Evolutionary conservation across 2,888 invertebrate species (phyloP), one percentile per base, ranked within the genome.

Genomic region (Drosophila melanosoma): DNA sequence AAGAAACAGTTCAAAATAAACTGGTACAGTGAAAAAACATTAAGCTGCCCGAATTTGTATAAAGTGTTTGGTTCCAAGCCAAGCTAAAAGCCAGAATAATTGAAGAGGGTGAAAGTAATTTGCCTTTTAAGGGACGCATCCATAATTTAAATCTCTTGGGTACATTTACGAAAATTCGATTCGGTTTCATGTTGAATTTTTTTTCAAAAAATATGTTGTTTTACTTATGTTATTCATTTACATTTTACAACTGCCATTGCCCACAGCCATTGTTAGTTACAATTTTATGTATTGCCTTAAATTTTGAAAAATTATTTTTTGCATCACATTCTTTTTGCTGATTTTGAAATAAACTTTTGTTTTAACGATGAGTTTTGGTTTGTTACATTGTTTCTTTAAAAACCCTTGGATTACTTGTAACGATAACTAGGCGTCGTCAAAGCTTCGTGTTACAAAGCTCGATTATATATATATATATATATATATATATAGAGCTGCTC

Each of bases 371-470:
- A 49, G 53, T 23, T 61, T 38, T 54, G n/a, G n/a, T 29, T 15
- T 11, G 17, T 6, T 20, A 10, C 10, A 35, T 12, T 54, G 12
- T 11, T n/a, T 20, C 7, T 11, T 12, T 23, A 32, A 48, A 8
- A 29, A 26, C 20, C 15, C 23, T 29, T 8, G 17, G 52, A 48
- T 23, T 49, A 36, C 20, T 33, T 60, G 2, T n/a, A 38, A 42
- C 12, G 75, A 57, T 64, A 54, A 56, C 29, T 73, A 74, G 80
- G 79, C 82, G 65, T 66, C 32, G 49, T 17, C 65, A 45, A 48
- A 59, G 67, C 76, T 72, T 59, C 40, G n/a, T 52, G 58, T 45
- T 62, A 48, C 65, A 35, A 70, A 70, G 57, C 66, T 54, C 40
- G 38, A 54, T 59, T 62, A 65, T 77, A 74, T 83, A 72, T 10